Percentiles rank a stretch among this genome's conserved stretches.
These are phyloP conservation scores for Glossophaga mutica DNA, from an alignment of 2,797 vertebrate genomes.

Conservation along the genomic window DNA sequence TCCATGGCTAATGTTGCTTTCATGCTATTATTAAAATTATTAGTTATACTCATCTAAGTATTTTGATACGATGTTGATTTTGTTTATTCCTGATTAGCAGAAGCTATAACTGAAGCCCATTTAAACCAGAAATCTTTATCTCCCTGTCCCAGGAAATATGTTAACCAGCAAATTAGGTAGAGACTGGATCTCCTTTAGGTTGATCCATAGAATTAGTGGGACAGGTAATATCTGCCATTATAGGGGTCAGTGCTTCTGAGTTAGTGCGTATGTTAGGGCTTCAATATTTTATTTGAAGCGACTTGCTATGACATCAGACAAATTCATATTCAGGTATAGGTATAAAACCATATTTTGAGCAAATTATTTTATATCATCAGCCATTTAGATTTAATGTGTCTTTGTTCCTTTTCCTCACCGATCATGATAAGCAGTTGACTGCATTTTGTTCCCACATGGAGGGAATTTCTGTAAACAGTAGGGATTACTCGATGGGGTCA, in stretches of 20 bases:
- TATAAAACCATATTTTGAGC: conserved; percentile 38
- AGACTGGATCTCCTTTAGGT: neutral
- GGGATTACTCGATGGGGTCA: neutral
- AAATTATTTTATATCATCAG: conserved; percentile 23
- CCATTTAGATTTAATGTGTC: conserved; percentile 23
- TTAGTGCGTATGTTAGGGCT: conserved; percentile 12
- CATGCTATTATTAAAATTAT: conserved; percentile 10
- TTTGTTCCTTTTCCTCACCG: conserved; percentile 14
- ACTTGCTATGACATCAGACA: neutral
- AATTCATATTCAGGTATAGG: neutral
- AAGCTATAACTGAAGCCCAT: conserved; percentile 3
- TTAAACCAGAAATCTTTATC: neutral
- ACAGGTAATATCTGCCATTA: neutral
- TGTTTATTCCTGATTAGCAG: neutral
- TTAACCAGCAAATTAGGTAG: neutral
- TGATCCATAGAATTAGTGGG: neutral
- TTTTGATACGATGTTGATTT: conserved; percentile 6
- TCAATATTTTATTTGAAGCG: conserved; percentile 42
- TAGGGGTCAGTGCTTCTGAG: neutral
- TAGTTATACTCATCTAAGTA: neutral
- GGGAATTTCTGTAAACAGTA: neutral
- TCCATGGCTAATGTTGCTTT: conserved; percentile 20
- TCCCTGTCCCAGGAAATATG: neutral
- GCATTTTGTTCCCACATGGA: neutral
- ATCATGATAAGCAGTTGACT: neutral